Conservation (phyloP, 2,888 invertebrate genomes). For the Leucoptera coffeella region DNA sequence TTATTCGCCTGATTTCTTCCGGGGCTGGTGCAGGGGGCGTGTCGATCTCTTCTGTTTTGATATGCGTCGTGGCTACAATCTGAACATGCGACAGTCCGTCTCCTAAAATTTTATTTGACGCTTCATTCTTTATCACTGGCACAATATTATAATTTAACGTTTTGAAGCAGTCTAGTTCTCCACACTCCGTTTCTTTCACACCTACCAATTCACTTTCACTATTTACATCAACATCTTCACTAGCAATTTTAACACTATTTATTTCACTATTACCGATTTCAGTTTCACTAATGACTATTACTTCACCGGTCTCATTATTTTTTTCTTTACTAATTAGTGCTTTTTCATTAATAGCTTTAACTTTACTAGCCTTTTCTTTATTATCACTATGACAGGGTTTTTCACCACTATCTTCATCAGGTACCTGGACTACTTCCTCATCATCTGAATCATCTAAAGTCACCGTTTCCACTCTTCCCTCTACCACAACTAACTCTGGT, state of each 20-base stretch:
- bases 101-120: too few species aligned
- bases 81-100: conserved; percentile 9
- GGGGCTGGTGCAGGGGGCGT: conserved; percentile 1
- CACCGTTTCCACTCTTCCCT: conserved; percentile 26
- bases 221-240: neutral
- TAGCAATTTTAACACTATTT: conserved; percentile 1
- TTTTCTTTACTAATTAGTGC: too few species aligned
- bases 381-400: too few species aligned
- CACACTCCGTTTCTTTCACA: neutral
- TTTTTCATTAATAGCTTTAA: too few species aligned
- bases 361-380: too few species aligned
- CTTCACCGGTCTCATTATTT: too few species aligned
- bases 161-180: too few species aligned
- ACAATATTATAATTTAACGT: too few species aligned
- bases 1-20: conserved; percentile 9
- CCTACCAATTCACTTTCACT: conserved; percentile 7
- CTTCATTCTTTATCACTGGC: too few species aligned
- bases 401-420: too few species aligned
- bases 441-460: conserved; percentile 17
- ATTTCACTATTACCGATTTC: conserved; percentile 6
- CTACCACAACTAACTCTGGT: conserved; percentile 20
- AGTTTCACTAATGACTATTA: too few species aligned
- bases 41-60: conserved; percentile 5
- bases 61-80: conserved; percentile 7
- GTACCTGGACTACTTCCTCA: too few species aligned